Evolutionary conservation across 2,888 invertebrate genomes (phyloP).

Genomic region (Eilema griseolum): DNA sequence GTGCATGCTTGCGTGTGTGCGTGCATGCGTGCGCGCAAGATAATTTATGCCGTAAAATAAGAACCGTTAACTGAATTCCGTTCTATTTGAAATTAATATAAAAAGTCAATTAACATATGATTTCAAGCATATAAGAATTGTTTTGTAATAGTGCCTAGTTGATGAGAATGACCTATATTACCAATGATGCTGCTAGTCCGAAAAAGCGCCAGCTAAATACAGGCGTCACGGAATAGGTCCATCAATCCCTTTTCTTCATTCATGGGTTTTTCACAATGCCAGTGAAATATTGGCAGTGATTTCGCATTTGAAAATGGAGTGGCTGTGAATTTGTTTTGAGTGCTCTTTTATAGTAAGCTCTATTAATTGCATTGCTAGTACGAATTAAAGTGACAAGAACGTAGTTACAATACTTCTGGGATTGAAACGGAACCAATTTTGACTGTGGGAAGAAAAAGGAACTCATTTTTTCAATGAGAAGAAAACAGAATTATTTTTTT

Average conservation of each 20-base stretch:
- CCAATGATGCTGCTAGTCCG: background rate
- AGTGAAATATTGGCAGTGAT: constrained; percentile 4
- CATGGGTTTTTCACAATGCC: background rate
- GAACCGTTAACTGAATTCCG: too few relatives aligned
- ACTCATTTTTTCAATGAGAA: too few relatives aligned
- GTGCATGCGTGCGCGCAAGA: too few relatives aligned
- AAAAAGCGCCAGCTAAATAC: background rate
- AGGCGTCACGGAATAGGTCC: background rate
- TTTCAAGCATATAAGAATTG: background rate
- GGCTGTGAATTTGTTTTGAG: background rate
- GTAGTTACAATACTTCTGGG: too few relatives aligned
- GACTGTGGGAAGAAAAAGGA: too few relatives aligned
- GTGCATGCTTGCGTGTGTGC: too few relatives aligned
- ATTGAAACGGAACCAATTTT: too few relatives aligned
- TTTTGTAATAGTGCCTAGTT: background rate
- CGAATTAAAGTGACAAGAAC: background rate
- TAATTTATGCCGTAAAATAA: too few relatives aligned
- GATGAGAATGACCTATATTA: background rate
- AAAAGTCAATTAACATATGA: too few relatives aligned
- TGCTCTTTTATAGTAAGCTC: background rate
- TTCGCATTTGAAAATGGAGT: background rate
- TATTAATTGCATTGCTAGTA: background rate
- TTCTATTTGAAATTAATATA: too few relatives aligned
- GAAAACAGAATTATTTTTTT: too few relatives aligned
- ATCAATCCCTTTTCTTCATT: constrained; percentile 1